phyloP scores from a whole-genome alignment of 2,797 vertebrate genomes.

The Pseudocheirus occidentalis region DNA sequence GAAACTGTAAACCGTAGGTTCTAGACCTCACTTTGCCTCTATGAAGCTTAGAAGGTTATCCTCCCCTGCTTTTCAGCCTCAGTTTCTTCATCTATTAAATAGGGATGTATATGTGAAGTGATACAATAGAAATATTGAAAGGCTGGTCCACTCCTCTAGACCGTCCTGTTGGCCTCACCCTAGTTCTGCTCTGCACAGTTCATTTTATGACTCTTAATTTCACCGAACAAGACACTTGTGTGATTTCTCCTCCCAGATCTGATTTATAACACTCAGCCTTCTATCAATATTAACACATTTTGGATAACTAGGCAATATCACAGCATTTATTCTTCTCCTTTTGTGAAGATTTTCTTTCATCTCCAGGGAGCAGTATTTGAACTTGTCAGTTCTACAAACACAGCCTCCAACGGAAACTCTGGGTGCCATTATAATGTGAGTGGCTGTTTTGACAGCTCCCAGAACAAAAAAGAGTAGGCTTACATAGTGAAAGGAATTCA shows the following conservation, averaged over 20 bases:
- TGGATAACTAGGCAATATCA: conserved; percentile 51
- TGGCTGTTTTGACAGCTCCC: conserved; percentile 66
- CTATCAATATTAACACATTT: conserved; percentile 66
- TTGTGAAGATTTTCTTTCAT: conserved; percentile 38
- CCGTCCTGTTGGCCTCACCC: conserved; percentile 6
- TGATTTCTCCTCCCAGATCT: conserved; percentile 60
- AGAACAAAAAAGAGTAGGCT: conserved; percentile 52
- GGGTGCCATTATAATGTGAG: conserved; percentile 10
- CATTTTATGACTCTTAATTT: conserved; percentile 25
- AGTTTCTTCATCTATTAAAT: conserved; percentile 3
- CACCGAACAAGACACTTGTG: conserved; percentile 37
- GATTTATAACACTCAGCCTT: conserved; percentile 36
- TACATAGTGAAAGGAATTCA: conserved; percentile 48
- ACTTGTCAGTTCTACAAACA: conserved; percentile 63
- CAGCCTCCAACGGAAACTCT: conserved; percentile 46
- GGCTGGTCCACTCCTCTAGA: background rate
- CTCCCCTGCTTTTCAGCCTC: background rate
- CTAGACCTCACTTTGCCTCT: background rate
- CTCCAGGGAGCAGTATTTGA: conserved; percentile 53
- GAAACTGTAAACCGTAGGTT: background rate
- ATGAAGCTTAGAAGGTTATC: background rate
- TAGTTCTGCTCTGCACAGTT: conserved; percentile 38
- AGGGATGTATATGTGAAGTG: conserved; percentile 2
- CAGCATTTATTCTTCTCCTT: conserved; percentile 54
- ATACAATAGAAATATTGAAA: conserved; percentile 9